Evolutionary conservation across 2,888 invertebrate species (phyloP), one percentile per base, ranked within the genome.

Genomic region (Megalurothrips usitatus): DNA sequence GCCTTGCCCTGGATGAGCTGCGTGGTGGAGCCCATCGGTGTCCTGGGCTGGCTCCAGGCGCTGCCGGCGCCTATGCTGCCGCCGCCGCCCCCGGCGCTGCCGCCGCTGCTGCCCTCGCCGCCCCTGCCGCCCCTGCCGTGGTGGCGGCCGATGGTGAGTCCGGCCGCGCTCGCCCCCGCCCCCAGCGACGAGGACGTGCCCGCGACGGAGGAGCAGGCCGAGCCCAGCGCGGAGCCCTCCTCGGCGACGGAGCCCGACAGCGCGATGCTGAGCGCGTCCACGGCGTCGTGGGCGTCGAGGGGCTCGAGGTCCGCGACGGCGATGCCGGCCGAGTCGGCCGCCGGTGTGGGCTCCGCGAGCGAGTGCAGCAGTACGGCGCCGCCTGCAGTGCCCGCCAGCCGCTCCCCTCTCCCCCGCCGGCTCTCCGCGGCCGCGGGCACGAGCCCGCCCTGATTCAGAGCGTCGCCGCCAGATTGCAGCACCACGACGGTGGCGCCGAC

Each of bases 1-100:
- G 68, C 68, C 68, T 75, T 75, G 68, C 68, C 68, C 68, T 75
- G 68, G 68, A 75, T 75, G 68, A 75, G 68, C 68, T 75, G 68
- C 68, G 68, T 75, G 11, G 68, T 75, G 68, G 68, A 75, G 26
- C 68, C 68, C 68, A 75, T 75, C 26, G 68, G 68, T n/a, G 68
- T 75, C 23, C 68, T n/a, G 68, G 68, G 68, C 68, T 75, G 68
- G 26, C 68, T 75, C 68, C 68, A 75, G 68, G 23, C 68, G 58
- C 58, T 58, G 68, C 68, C 68, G 26, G 23, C 68, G 26, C 12
- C 68, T 6, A n/a, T 75, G 68, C 68, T 26, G 9, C 23, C 68
- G 68, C 23, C 68, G 68, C 68, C 26, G 26, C 26, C 68, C 0
- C 68, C 26, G 58, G 58, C 58, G 68, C 68, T 26, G 23, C 23